Conservation (phyloP, 1,140 invertebrate genomes). For the Laupala kohalensis region DNA sequence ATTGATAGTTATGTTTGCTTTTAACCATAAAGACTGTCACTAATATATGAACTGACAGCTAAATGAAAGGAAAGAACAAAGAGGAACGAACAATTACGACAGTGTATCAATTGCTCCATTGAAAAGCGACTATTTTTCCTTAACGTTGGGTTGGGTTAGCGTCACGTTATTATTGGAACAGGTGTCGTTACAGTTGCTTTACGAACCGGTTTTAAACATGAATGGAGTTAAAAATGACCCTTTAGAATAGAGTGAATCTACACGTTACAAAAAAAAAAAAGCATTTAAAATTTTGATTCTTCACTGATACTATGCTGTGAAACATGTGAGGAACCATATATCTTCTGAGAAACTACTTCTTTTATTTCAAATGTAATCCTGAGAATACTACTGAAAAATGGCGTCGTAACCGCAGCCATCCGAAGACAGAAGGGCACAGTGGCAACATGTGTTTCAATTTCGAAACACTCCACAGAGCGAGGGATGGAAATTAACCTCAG, state of each 20-base stretch:
- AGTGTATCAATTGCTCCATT: neutral
- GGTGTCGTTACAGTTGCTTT: too few relatives aligned
- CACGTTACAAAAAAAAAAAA: neutral
- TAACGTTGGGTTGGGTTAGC: neutral
- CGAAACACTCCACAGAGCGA: neutral
- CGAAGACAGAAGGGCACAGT: neutral
- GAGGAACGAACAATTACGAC: neutral
- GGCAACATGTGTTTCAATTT: neutral
- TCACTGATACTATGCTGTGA: neutral
- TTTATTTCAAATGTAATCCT: too few relatives aligned
- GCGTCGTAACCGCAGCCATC: neutral
- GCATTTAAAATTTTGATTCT: neutral
- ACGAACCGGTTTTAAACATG: too few relatives aligned
- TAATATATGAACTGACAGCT: neutral
- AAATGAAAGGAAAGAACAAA: neutral
- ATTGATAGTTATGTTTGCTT: neutral
- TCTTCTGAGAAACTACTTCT: too few relatives aligned
- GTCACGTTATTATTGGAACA: too few relatives aligned
- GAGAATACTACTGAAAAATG: too few relatives aligned
- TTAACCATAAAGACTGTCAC: neutral
- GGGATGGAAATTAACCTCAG: neutral
- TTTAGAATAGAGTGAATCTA: too few relatives aligned
- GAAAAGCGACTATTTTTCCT: neutral
- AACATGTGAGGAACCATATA: too few relatives aligned
- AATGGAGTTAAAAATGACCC: too few relatives aligned